Percentiles rank a stretch among this genome's conserved stretches.
These are phyloP conservation scores for Gulo gulo DNA, from an alignment of 2,113 vertebrate genomes.

Conservation along the genomic window DNA sequence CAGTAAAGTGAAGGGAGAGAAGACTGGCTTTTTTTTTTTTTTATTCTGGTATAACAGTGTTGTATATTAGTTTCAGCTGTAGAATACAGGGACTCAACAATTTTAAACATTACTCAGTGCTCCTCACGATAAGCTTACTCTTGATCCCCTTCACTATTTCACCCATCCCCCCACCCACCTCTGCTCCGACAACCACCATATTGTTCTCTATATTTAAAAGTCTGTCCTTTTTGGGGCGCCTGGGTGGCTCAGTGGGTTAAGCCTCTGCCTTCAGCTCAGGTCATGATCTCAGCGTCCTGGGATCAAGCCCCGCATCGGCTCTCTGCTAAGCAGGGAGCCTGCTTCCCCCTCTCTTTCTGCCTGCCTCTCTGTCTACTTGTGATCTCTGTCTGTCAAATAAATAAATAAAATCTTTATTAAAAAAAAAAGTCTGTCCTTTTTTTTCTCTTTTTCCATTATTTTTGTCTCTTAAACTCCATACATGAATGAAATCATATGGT, in stretches of 20 bases:
- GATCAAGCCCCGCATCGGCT: too few relatives aligned
- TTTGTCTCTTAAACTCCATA: background rate
- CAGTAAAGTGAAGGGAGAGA: background rate
- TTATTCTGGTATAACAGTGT: background rate
- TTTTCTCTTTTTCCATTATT: background rate
- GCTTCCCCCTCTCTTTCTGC: too few relatives aligned
- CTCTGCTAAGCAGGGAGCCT: too few relatives aligned
- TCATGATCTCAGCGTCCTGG: too few relatives aligned
- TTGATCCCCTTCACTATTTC: background rate
- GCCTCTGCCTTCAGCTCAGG: too few relatives aligned
- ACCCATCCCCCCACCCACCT: background rate
- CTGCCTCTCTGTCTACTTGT: too few relatives aligned
- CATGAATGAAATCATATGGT: background rate
- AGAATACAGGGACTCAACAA: background rate
- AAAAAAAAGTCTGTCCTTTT: background rate
- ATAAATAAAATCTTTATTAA: too few relatives aligned
- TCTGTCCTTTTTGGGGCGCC: too few relatives aligned
- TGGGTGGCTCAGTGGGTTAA: too few relatives aligned
- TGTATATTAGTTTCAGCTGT: background rate
- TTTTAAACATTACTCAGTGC: background rate
- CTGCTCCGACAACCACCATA: background rate
- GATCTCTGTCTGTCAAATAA: too few relatives aligned
- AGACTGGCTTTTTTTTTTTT: background rate
- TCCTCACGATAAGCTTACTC: background rate
- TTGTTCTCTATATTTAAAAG: background rate